phyloP scores from a whole-genome alignment of 1,140 invertebrate species.

The Wasmannia auropunctata region DNA sequence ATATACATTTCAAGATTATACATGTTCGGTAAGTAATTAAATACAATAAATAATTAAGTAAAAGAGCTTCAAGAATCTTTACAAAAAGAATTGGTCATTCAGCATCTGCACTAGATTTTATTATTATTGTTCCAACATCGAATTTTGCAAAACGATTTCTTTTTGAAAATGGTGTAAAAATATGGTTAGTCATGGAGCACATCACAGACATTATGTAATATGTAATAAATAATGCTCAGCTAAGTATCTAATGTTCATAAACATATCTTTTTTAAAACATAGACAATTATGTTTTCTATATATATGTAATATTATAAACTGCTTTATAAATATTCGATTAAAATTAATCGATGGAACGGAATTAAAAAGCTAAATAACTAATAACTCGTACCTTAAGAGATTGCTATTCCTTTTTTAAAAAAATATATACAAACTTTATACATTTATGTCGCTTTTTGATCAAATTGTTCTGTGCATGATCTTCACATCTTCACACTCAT shows the following conservation, averaged over 20 bases:
- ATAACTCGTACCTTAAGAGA: constrained; percentile 56
- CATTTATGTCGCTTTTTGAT: background rate
- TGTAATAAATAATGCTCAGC: background rate
- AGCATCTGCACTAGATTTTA: background rate
- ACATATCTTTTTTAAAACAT: constrained; percentile 15
- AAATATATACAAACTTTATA: constrained; percentile 44
- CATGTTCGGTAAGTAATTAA: background rate
- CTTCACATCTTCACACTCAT: background rate
- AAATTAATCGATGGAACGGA: background rate
- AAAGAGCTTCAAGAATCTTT: background rate
- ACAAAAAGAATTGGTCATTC: background rate
- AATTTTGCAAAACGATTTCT: background rate
- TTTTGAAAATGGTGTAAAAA: background rate
- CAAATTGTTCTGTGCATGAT: constrained; percentile 10
- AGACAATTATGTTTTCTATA: constrained; percentile 7
- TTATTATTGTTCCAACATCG: background rate
- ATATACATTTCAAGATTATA: background rate
- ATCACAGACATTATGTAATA: background rate
- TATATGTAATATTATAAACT: background rate
- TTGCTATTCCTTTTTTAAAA: constrained; percentile 20
- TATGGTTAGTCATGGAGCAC: background rate
- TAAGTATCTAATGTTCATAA: constrained; percentile 21
- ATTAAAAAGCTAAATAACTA: constrained; percentile 7
- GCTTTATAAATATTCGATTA: background rate
- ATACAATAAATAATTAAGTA: constrained; percentile 21